Percentiles rank a stretch among this genome's conserved stretches.
phyloP scores from a whole-genome alignment of 2,113 vertebrate species.

The Stictonetta naevosa region DNA sequence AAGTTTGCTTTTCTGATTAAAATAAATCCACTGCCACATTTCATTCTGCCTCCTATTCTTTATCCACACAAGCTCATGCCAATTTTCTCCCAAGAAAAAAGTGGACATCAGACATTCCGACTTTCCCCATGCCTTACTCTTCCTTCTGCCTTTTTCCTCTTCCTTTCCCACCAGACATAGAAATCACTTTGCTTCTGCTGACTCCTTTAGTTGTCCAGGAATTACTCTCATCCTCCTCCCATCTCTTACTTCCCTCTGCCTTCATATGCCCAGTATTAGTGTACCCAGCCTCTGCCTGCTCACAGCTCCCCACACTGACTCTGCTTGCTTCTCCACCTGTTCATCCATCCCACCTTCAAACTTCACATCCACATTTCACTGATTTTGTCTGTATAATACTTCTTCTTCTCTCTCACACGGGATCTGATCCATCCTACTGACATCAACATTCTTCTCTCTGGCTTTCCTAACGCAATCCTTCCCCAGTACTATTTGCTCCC shows the following conservation, averaged over 20 bases:
- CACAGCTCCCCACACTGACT: background rate
- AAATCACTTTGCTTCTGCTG: background rate
- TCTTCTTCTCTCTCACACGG: background rate
- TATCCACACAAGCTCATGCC: background rate
- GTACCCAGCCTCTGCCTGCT: background rate
- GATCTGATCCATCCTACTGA: background rate
- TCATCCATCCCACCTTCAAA: background rate
- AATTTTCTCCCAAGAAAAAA: background rate
- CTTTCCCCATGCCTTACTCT: background rate
- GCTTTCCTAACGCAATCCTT: background rate
- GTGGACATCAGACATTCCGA: background rate
- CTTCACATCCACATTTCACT: background rate
- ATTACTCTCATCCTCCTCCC: background rate
- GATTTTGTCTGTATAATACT: background rate
- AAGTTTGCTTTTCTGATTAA: background rate
- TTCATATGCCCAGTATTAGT: background rate
- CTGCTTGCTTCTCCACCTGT: background rate
- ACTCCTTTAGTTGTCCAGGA: background rate
- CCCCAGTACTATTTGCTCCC: background rate
- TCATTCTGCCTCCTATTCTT: background rate
- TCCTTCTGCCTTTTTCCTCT: background rate
- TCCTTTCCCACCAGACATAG: background rate
- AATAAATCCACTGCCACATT: background rate
- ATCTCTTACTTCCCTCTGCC: background rate
- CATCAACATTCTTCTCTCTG: background rate